These are phyloP conservation scores for Elysia chlorotica DNA, from an alignment of 1,140 invertebrate species.

Conservation along the genomic window DNA sequence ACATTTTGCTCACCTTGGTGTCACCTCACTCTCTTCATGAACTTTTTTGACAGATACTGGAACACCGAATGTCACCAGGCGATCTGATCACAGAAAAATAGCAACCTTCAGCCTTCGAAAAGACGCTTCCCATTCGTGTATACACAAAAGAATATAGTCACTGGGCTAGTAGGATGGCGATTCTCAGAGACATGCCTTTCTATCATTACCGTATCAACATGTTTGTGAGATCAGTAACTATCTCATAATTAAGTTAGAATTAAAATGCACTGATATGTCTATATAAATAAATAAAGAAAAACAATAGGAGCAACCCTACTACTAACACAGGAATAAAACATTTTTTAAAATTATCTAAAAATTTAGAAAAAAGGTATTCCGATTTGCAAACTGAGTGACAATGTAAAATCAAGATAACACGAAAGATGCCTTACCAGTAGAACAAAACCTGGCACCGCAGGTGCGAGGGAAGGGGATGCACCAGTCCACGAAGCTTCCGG, in stretches of 20 bases:
- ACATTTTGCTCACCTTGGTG: slow-evolving; percentile 66
- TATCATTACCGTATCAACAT: too few relatives aligned
- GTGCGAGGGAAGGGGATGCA: slow-evolving; percentile 93
- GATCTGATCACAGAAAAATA: slow-evolving; percentile 31
- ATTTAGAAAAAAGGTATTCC: neutral
- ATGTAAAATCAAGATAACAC: too few relatives aligned
- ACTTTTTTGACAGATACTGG: slow-evolving; percentile 75
- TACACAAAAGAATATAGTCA: neutral
- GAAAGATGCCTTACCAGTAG: slow-evolving; percentile 64
- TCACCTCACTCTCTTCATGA: slow-evolving; percentile 68
- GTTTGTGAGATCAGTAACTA: too few relatives aligned
- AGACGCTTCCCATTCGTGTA: too few relatives aligned
- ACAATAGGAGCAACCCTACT: neutral
- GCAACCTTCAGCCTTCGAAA: neutral
- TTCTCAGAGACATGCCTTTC: too few relatives aligned
- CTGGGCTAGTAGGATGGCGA: too few relatives aligned
- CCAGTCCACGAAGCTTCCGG: slow-evolving; percentile 61
- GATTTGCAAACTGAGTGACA: neutral
- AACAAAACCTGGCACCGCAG: slow-evolving; percentile 90
- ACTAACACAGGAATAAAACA: neutral
- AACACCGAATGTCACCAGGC: slow-evolving; percentile 73
- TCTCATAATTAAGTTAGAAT: too few relatives aligned
- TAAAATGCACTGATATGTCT: too few relatives aligned
- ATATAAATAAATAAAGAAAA: neutral
- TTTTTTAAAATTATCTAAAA: neutral